Evolutionary conservation across 2,113 vertebrate species (phyloP), one percentile per base, ranked within the genome.

Genomic region (Orthonyx spaldingii): DNA sequence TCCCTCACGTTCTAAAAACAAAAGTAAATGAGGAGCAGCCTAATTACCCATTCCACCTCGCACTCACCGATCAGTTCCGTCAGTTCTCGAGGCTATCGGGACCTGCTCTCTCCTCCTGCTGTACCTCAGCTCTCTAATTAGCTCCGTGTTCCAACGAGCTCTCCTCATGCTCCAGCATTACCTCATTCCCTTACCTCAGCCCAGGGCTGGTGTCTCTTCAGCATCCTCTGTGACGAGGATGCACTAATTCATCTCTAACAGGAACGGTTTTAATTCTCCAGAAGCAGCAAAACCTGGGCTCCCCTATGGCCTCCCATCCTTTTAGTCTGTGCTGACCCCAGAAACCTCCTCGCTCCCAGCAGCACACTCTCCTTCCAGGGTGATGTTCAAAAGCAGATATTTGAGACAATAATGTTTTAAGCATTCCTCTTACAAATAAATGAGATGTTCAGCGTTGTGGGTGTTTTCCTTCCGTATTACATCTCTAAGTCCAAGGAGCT

Each of bases 61-160:
- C 41, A 17, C 2, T 61, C 75, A 20, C 72, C n/a, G 64, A 66
- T 78, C 3, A 63, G 65, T 12, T 22, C 84, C 33, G 56, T 16
- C 61, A 28, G 59, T 28, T 61, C 42, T 2, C 1, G 32, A 32
- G 79, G 32, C 88, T 80, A 56, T 70, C 78, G 33, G 82, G 90
- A 49, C 60, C 7, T 2, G 1, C 44, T 66, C 64, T 57, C 66
- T 92, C 53, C 55, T 55, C 60, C 92, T 90, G 57, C 68, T 47
- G 65, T 5, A 60, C 47, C 88, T 72, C 88, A 89, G 92, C 77
- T 92, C 91, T 87, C 86, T 87, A 89, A 94, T 94, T 83, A 94
- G 16, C 63, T 16, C 4, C 80, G 92, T 75, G 57, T 86, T 92
- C 83, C 64, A 90, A 82, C 57, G 22, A 84, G 76, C 76, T 71